Evolutionary conservation across 1,140 invertebrate species (phyloP).

Genomic region (Macrobrachium rosenbergii): DNA sequence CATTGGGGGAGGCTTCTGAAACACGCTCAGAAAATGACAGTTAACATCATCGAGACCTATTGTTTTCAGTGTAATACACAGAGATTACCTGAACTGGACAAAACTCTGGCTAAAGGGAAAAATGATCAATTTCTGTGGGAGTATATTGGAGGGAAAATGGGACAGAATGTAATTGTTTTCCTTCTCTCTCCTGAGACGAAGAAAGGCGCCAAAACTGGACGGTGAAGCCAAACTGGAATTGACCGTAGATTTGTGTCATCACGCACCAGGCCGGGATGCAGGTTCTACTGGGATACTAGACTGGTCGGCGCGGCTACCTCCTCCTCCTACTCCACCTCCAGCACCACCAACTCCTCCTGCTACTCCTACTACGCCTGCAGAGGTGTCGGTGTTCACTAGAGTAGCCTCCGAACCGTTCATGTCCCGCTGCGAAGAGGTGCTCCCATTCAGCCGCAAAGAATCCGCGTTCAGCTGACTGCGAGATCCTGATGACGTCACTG

Average conservation of each 20-base stretch:
- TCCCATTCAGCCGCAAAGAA: conserved; percentile 5
- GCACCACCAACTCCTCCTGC: conserved; percentile 36
- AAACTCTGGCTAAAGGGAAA: too few relatives aligned
- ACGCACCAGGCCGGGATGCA: conserved; percentile 36
- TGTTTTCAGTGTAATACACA: too few relatives aligned
- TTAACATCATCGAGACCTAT: too few relatives aligned
- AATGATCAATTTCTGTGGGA: too few relatives aligned
- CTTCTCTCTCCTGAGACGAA: too few relatives aligned
- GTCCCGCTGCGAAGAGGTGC: conserved; percentile 13
- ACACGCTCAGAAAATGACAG: too few relatives aligned
- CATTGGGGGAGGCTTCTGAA: too few relatives aligned
- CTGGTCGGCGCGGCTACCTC: conserved; percentile 36
- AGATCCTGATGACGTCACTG: conserved; percentile 35
- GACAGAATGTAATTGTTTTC: too few relatives aligned
- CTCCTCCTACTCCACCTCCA: conserved; percentile 43
- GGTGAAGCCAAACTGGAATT: too few relatives aligned
- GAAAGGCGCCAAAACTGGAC: too few relatives aligned
- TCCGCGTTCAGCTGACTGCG: conserved; percentile 28
- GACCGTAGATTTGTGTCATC: not conserved
- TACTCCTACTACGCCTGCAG: conserved; percentile 35
- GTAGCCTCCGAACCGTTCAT: conserved; percentile 32
- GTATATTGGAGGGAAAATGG: too few relatives aligned
- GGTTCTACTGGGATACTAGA: conserved; percentile 35
- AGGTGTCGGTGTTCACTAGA: conserved; percentile 26
- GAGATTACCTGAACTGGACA: too few relatives aligned